Evolutionary conservation across 2,888 invertebrate species (phyloP).

Genomic region (Patella pellucida): DNA sequence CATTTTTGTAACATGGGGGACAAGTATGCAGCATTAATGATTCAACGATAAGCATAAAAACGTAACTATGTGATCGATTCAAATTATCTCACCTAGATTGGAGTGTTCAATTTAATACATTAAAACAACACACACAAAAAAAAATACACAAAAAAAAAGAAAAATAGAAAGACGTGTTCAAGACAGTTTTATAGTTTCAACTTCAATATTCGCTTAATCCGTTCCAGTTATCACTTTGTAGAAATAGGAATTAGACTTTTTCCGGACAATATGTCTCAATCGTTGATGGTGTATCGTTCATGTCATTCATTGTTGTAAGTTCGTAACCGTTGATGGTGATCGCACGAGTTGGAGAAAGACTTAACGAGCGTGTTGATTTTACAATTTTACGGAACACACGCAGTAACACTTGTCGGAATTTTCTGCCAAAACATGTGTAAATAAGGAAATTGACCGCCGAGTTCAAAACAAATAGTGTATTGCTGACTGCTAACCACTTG

Average conservation of each 20-base stretch:
- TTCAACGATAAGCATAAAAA: no score
- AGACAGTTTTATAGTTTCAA: no score
- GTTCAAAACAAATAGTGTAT: slow-evolving; percentile 62
- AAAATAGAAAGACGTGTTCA: no score
- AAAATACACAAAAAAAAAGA: no score
- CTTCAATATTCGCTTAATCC: no score
- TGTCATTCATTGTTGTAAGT: slow-evolving; percentile 33
- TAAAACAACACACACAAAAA: no score
- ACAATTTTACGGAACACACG: slow-evolving; percentile 46
- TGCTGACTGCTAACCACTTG: slow-evolving; percentile 62
- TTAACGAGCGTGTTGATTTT: slow-evolving; percentile 27
- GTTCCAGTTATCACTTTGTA: no score
- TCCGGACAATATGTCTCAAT: slow-evolving; percentile 15
- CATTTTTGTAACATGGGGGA: no score
- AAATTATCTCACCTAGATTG: no score
- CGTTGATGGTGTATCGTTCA: slow-evolving; percentile 21
- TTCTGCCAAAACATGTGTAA: slow-evolving; percentile 64
- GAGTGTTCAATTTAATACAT: no score
- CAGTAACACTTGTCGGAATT: slow-evolving; percentile 59
- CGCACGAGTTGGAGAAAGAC: slow-evolving; percentile 24
- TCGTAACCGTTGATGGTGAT: slow-evolving; percentile 35
- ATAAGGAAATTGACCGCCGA: slow-evolving; percentile 67
- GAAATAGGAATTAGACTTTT: background rate
- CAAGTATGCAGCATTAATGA: no score
- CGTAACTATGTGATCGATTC: no score